phyloP scores from a whole-genome alignment of 2,113 vertebrate genomes.

The Platichthys flesus region DNA sequence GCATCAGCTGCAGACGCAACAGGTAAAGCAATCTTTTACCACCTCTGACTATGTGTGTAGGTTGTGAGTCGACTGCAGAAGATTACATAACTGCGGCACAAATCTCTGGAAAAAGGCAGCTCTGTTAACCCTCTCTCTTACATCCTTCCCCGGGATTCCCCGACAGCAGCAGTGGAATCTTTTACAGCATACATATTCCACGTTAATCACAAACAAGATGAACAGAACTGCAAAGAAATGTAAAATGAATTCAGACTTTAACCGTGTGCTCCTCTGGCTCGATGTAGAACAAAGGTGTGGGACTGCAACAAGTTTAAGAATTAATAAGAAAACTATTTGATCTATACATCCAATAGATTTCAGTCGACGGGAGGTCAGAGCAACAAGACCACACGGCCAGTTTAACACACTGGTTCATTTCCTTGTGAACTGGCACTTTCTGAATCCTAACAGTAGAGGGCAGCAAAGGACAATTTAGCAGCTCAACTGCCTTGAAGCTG shows the following conservation, averaged over 20 bases:
- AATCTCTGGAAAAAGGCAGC: conserved; percentile 20
- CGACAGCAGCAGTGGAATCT: background rate
- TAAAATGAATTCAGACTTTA: background rate
- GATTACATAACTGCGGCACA: conserved; percentile 54
- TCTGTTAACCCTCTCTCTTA: conserved; percentile 6
- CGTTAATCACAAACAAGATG: background rate
- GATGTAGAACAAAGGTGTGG: background rate
- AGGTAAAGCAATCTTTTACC: conserved; percentile 48
- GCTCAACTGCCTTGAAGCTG: background rate
- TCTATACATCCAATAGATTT: background rate
- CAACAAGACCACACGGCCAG: background rate
- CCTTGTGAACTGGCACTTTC: conserved; percentile 29
- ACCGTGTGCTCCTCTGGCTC: conserved; percentile 1
- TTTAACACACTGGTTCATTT: background rate
- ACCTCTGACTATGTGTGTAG: conserved; percentile 50
- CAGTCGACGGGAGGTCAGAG: background rate
- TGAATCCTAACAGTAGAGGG: conserved; percentile 72
- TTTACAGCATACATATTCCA: background rate
- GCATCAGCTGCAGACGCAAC: conserved; percentile 37
- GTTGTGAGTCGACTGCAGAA: conserved; percentile 55
- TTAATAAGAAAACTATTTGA: background rate
- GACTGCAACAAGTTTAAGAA: background rate
- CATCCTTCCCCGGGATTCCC: background rate
- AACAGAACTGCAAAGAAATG: background rate
- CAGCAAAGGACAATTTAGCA: conserved; percentile 48